These are phyloP conservation scores for Crypturellus undulatus DNA, from an alignment of 2,113 vertebrate species.

Conservation along the genomic window DNA sequence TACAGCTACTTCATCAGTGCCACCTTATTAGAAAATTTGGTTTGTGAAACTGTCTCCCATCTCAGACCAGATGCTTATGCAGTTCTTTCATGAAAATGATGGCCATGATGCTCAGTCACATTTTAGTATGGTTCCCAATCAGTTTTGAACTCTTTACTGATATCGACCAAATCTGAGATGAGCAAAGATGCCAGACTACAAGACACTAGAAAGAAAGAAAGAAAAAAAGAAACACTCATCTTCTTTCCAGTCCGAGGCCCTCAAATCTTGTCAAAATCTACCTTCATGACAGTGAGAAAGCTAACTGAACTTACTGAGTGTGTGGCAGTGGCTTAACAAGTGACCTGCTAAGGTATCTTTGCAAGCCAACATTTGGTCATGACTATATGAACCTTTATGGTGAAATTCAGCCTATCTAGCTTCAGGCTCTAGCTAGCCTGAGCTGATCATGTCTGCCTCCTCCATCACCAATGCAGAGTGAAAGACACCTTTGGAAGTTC, in stretches of 20 bases:
- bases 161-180: background rate
- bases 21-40: background rate
- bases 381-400: fast-evolving
- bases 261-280: background rate
- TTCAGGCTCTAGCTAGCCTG: background rate
- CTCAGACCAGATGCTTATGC: background rate
- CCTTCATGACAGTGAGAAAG: background rate
- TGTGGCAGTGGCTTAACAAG: background rate
- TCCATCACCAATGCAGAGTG: background rate
- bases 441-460: background rate
- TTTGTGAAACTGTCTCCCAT: background rate
- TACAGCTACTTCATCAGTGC: fast-evolving
- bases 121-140: background rate
- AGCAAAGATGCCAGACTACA: no score
- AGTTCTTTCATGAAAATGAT: background rate
- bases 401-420: background rate
- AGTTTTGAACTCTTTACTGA: background rate
- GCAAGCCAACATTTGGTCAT: background rate
- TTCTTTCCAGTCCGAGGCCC: background rate
- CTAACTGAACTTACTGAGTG: background rate
- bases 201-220: background rate
- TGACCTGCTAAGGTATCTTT: background rate
- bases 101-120: background rate
- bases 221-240: background rate
- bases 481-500: background rate